Percentiles rank a stretch among this genome's conserved stretches.
These are phyloP conservation scores for Pissodes strobi DNA, from an alignment of 1,140 invertebrate genomes.

Conservation along the genomic window DNA sequence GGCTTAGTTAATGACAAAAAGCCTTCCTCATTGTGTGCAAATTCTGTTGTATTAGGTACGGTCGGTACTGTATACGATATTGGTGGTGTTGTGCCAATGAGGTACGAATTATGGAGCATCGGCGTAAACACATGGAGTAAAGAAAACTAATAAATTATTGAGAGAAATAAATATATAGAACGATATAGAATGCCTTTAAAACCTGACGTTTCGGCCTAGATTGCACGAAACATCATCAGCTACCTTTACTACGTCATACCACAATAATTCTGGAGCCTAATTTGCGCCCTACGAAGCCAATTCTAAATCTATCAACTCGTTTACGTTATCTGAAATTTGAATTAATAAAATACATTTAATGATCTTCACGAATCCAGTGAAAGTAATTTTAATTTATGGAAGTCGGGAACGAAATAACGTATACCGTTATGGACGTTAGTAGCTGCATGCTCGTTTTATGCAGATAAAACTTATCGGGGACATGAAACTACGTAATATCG, in stretches of 20 bases:
- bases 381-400: slow-evolving; percentile 38
- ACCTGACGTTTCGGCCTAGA: too few relatives aligned
- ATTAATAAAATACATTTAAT: slow-evolving; percentile 37
- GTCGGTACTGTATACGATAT: neutral
- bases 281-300: too few relatives aligned
- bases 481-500: slow-evolving; percentile 3
- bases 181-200: too few relatives aligned
- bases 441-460: slow-evolving; percentile 22
- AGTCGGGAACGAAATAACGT: slow-evolving; percentile 29
- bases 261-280: too few relatives aligned
- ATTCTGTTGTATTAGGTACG: neutral
- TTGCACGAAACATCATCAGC: too few relatives aligned
- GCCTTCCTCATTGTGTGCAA: slow-evolving; percentile 20
- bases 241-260: too few relatives aligned
- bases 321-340: slow-evolving; percentile 25
- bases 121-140: too few relatives aligned
- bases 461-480: slow-evolving; percentile 26
- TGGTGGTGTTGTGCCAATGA: too few relatives aligned
- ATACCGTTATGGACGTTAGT: slow-evolving; percentile 30
- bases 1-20: slow-evolving; percentile 22
- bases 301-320: too few relatives aligned
- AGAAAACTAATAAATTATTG: too few relatives aligned
- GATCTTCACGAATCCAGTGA: slow-evolving; percentile 33
- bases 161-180: too few relatives aligned
- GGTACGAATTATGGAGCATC: too few relatives aligned